phyloP scores from a whole-genome alignment of 2,888 invertebrate genomes.

The Isoperla grammatica region DNA sequence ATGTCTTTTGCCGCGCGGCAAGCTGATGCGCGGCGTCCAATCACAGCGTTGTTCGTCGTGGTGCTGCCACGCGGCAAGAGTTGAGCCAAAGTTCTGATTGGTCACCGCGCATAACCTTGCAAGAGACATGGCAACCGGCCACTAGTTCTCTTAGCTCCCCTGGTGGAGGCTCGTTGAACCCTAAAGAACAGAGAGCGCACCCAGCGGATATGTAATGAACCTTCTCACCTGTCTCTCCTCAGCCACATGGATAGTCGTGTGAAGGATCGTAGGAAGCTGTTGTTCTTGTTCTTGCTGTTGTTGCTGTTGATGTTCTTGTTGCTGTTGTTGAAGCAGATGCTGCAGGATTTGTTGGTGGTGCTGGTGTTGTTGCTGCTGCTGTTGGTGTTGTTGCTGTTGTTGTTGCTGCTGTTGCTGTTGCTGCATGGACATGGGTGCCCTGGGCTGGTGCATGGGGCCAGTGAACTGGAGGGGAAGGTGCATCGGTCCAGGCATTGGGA shows the following conservation, averaged over 20 bases:
- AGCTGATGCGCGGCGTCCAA: no score
- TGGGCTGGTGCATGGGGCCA: conserved; percentile 31
- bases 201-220: no score
- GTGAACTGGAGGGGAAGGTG: conserved; percentile 36
- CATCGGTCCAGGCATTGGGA: conserved; percentile 36
- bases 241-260: conserved; percentile 23
- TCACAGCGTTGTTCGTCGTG: no score
- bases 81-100: no score
- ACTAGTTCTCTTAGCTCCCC: no score
- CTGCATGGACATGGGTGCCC: conserved; percentile 24
- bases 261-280: conserved; percentile 20
- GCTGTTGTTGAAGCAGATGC: conserved; percentile 25
- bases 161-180: no score
- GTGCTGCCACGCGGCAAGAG: no score
- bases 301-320: conserved; percentile 36
- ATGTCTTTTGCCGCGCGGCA: no score
- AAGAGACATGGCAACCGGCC: no score
- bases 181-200: no score
- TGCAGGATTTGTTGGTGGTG: conserved; percentile 26
- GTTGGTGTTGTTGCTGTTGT: conserved; percentile 22
- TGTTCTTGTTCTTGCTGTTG: conserved; percentile 17
- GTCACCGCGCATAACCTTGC: no score
- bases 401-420: conserved; percentile 38
- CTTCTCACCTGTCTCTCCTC: conserved; percentile 11
- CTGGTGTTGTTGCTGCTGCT: conserved; percentile 17